These are phyloP conservation scores for Agrypnus murinus DNA, from an alignment of 2,888 invertebrate genomes.

Conservation along the genomic window DNA sequence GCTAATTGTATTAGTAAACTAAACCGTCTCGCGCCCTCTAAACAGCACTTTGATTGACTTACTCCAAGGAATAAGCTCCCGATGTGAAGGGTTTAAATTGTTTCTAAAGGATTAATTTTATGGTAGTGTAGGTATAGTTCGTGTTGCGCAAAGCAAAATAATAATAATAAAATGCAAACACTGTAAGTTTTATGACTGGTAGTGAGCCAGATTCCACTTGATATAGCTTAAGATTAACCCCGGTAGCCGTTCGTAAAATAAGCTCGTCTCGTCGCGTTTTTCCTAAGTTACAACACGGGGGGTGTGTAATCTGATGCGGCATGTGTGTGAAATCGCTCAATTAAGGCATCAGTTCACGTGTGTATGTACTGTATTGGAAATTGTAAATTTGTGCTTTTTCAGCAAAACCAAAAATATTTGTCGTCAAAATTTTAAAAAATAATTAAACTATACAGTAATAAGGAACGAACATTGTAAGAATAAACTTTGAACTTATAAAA, in stretches of 20 bases:
- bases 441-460: too few relatives aligned
- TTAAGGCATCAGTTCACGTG: constrained; percentile 36
- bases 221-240: constrained; percentile 43
- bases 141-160: constrained; percentile 29
- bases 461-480: too few relatives aligned
- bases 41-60: constrained; percentile 41
- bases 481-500: too few relatives aligned
- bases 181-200: constrained; percentile 42
- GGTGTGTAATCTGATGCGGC: constrained; percentile 35
- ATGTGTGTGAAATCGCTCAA: constrained; percentile 43
- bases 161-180: constrained; percentile 49
- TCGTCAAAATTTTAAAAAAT: too few relatives aligned
- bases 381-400: background rate
- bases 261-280: constrained; percentile 40
- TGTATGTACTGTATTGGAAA: background rate
- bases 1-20: constrained; percentile 45
- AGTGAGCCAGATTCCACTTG: constrained; percentile 34
- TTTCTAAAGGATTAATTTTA: constrained; percentile 47
- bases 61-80: constrained; percentile 25
- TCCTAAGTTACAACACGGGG: constrained; percentile 30
- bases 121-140: constrained; percentile 31
- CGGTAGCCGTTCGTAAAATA: constrained; percentile 39
- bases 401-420: too few relatives aligned
- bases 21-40: constrained; percentile 24
- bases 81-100: constrained; percentile 38